phyloP scores from a whole-genome alignment of 2,797 vertebrate species.

The Staurois parvus region DNA sequence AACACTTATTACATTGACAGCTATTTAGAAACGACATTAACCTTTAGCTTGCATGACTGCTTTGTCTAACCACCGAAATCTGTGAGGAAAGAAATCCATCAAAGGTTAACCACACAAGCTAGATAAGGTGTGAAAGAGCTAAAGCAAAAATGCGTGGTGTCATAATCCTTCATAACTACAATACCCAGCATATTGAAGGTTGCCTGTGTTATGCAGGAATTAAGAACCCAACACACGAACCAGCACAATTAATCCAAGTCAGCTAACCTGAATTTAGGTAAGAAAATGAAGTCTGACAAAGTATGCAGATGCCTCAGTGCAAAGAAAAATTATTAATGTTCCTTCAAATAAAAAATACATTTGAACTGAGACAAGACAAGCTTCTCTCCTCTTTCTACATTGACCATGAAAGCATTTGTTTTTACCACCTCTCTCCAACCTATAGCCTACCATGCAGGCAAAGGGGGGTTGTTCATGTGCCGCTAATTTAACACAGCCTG shows the following conservation, averaged over 20 bases:
- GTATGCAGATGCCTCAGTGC: no score
- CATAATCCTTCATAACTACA: conserved; percentile 25
- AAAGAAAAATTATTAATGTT: no score
- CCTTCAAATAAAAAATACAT: no score
- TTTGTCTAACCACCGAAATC: conserved; percentile 61
- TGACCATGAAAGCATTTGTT: no score
- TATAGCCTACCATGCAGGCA: no score
- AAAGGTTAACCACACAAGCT: conserved; percentile 58
- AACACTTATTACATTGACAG: conserved; percentile 63
- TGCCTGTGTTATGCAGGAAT: not conserved
- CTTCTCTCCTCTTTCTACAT: no score
- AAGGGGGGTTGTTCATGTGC: no score
- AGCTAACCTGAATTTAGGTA: not conserved
- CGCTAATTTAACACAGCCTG: no score
- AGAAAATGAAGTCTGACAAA: no score
- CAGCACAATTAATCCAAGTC: not conserved
- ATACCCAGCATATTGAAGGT: conserved; percentile 21
- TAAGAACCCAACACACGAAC: not conserved
- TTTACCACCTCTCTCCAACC: no score
- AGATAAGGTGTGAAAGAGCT: conserved; percentile 40
- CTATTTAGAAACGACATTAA: conserved; percentile 62
- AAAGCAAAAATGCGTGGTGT: conserved; percentile 48
- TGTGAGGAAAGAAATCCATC: conserved; percentile 58
- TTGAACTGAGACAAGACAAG: no score
- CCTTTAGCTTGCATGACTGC: conserved; percentile 63